Base-by-base conservation (phyloP, 2,113 vertebrate species). In the Urocynchramus pylzowi region DNA sequence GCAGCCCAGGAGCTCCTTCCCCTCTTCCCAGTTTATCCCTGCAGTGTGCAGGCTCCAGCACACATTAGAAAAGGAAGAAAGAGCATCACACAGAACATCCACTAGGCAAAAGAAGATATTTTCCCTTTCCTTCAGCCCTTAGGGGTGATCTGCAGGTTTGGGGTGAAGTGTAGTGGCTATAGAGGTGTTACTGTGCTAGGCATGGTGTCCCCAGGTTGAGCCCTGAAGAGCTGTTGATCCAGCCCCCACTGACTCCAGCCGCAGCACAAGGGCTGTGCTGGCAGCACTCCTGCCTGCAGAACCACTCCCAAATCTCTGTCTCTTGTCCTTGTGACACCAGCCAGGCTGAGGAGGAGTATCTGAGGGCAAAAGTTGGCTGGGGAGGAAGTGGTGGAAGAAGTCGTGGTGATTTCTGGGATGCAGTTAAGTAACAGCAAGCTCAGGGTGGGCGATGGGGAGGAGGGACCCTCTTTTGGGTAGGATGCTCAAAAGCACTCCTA, bases 361-460 rank as follows among this genome's bases (percentile, higher is more conserved):
- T 60, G 42, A 75, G 35, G 37, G n/a, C 45, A 91, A 53, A 78
- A 45, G 17, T 1, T 81, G 45, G 5, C 8, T 81, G 52, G 39
- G 42, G 21, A 90, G 54, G 54, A 89, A 27, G 33, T 69, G 26
- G 33, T 87, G 28, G 64, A 76, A 85, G 56, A 88, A 90, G 47
- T 86, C 0, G 0, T 3, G 2, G 28, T 1, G 2, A 33, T 54
- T 68, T 76, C 68, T 73, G 59, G 59, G 60, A 35, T 41, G 12
- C 4, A 2, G 45, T 84, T 71, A 79, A 93, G 22, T 64, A 83
- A 41, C 33, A 50, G 87, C 22, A 67, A 54, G 28, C 33, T 53
- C 56, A 94, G 28, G 57, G 42, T 59, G 64, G 31, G 27, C 0
- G 0, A 26, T 54, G 44, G 28, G 27, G 11, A 64, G 22, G 27